Conservation (phyloP, 2,797 vertebrate species). For the Fundulus diaphanus region DNA sequence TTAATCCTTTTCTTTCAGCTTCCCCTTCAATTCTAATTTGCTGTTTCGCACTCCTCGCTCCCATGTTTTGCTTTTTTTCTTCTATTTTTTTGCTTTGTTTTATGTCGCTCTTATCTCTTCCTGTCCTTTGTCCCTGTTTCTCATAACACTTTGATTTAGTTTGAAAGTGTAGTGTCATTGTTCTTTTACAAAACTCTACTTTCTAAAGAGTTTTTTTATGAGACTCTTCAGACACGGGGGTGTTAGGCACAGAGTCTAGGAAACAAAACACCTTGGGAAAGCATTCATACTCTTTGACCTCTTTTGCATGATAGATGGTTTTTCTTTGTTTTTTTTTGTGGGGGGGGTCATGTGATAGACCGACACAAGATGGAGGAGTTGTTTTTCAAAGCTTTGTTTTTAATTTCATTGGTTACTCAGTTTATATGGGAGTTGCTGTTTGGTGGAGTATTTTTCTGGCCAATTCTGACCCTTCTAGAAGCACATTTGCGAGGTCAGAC, state of each 20-base stretch:
- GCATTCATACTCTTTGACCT: neutral
- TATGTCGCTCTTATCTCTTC: conserved; percentile 29
- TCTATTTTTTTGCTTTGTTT: conserved; percentile 44
- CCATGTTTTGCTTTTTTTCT: conserved; percentile 32
- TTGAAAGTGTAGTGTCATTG: conserved; percentile 18
- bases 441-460: neutral
- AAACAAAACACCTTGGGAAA: neutral
- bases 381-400: too few species aligned
- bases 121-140: conserved; percentile 18
- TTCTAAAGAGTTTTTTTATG: conserved; percentile 3
- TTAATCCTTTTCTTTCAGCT: conserved; percentile 54
- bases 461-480: neutral
- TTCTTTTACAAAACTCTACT: conserved; percentile 21
- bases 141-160: conserved; percentile 23
- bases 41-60: conserved; percentile 37
- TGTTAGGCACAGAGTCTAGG: conserved; percentile 1
- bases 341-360: neutral
- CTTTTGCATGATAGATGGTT: neutral
- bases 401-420: too few species aligned
- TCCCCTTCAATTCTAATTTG: conserved; percentile 52
- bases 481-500: neutral
- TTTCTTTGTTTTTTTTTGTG: too few species aligned
- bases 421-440: too few species aligned
- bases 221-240: neutral
- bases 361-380: neutral